Evolutionary conservation across 2,888 invertebrate species (phyloP), one percentile per base, ranked within the genome.

Genomic region (Archips xylosteana): DNA sequence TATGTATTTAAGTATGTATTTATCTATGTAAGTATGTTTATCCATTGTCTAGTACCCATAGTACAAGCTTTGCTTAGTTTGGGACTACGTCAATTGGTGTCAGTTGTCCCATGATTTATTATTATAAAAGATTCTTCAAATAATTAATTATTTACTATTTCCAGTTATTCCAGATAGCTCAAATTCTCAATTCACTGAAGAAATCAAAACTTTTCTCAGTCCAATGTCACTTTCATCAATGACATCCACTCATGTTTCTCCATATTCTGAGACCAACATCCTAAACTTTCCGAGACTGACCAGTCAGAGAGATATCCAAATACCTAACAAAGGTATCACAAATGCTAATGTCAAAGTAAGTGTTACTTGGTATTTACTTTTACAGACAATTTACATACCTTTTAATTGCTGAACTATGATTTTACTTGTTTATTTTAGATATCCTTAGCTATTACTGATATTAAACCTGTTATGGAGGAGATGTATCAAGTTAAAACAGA

Each of bases 241-340:
- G 77, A 86, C 88, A 3, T 92, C 94, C 0, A 83, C 86, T 8
- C 83, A 86, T 68, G 57, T 80, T 3, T 88, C 89, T n/a, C 87
- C 89, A 65, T 91, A 91, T 71, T 84, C 85, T 2, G 86, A 87
- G 64, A 82, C 72, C 68, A 76, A 77, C n/a, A 79, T 86, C 64
- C 78, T 86, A 12, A 86, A 87, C 75, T 91, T 84, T 32, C 91
- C 94, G 34, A 83, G 92, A 71, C 79, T 95, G 75, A 89, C 83
- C 4, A 87, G 80, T 5, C 94, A 95, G 12, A 87, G 95, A 76
- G 94, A 94, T 75, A 78, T 95, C n/a, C 80, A 82, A 74, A 90
- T 94, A 82, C 94, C 94, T 5, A 80, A 75, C 39, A 83, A 80
- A 60, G 72, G 79, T 45, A 76, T 76, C 23, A 73, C 75, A 75